These are phyloP conservation scores for Chironomus tepperi DNA, from an alignment of 1,140 invertebrate species.

Conservation along the genomic window DNA sequence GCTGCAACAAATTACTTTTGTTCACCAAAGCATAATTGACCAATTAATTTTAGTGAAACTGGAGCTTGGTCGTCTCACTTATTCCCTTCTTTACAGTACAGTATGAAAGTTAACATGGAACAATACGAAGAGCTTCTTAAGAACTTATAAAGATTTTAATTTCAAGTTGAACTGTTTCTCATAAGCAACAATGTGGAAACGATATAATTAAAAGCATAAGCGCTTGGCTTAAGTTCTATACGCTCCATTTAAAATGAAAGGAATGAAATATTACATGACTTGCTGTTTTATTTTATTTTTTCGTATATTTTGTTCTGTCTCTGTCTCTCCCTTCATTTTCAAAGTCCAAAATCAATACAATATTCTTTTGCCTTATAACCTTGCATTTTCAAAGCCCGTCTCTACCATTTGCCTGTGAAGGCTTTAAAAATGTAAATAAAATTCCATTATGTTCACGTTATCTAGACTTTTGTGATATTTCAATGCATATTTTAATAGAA, in stretches of 20 bases:
- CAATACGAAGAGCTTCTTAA: too few species aligned
- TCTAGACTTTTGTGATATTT: neutral
- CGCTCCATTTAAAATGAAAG: neutral
- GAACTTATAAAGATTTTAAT: neutral
- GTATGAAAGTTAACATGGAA: too few species aligned
- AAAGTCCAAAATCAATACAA: neutral
- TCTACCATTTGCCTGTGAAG: neutral
- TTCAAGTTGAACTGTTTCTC: neutral
- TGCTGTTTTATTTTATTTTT: neutral
- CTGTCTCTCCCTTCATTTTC: too few species aligned
- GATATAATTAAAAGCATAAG: constrained; percentile 14
- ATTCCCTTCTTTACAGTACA: neutral
- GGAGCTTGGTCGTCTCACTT: neutral
- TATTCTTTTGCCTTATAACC: neutral
- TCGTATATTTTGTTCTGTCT: neutral
- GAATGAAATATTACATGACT: neutral
- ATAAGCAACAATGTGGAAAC: neutral
- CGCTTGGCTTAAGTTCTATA: neutral
- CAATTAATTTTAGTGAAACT: constrained; percentile 14
- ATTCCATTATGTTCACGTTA: constrained; percentile 8
- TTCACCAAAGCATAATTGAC: constrained; percentile 7
- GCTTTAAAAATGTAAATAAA: constrained; percentile 1
- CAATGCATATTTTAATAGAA: neutral
- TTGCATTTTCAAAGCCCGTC: too few species aligned
- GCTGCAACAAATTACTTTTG: neutral